Evolutionary conservation across 1,140 invertebrate species (phyloP).

Genomic region (Platyura marginata): DNA sequence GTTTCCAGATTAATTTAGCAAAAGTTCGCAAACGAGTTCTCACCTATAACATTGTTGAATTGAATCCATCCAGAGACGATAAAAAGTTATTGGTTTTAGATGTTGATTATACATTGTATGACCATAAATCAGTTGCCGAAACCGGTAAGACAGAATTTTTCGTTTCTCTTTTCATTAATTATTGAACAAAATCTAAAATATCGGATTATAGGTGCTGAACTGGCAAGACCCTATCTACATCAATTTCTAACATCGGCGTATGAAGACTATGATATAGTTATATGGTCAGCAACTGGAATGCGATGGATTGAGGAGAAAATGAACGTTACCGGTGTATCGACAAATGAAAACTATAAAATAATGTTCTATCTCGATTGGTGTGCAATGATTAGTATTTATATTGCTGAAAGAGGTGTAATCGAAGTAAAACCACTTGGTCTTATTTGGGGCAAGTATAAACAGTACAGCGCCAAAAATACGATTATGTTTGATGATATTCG

Average conservation of each 20-base stretch:
- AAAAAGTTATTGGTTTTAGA: constrained; percentile 90
- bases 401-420: constrained; percentile 30
- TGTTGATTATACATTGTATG: constrained; percentile 94
- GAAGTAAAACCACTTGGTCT: constrained; percentile 90
- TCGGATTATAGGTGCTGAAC: constrained; percentile 29
- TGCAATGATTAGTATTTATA: constrained; percentile 90
- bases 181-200: background rate
- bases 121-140: constrained; percentile 82
- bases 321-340: constrained; percentile 71
- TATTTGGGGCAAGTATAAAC: constrained; percentile 88
- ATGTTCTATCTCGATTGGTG: constrained; percentile 77
- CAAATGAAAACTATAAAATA: constrained; percentile 77
- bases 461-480: constrained; percentile 79
- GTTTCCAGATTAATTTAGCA: constrained; percentile 38
- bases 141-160: constrained; percentile 33
- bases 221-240: constrained; percentile 91
- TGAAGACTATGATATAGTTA: constrained; percentile 71
- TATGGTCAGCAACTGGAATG: constrained; percentile 94
- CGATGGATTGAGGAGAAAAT: constrained; percentile 98
- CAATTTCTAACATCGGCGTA: constrained; percentile 89
- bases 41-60: constrained; percentile 65
- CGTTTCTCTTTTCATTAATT: background rate
- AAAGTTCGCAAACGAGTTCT: constrained; percentile 72
- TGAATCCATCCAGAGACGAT: constrained; percentile 60
- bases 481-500: constrained; percentile 98